Base-by-base conservation (phyloP, 2,797 vertebrate species). In the Ambastaia sidthimunki region DNA sequence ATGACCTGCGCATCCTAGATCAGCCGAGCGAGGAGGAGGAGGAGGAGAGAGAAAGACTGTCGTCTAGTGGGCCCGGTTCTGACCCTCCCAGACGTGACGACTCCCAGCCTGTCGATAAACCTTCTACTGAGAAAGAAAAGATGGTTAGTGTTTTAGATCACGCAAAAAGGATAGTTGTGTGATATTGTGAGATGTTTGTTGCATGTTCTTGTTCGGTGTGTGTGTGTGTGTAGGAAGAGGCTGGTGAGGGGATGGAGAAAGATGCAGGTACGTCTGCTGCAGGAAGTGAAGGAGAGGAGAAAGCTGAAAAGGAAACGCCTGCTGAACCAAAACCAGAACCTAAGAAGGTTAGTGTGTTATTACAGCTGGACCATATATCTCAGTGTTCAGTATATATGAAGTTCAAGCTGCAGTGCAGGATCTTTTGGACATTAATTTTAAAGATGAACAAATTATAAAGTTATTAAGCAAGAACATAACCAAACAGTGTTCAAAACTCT, bases 1-100 rank as follows among this genome's bases (percentile, higher is more conserved):
- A 95, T 1, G 97, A 98, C 75, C 90, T 98, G 76, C 95, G 95
- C 6, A 96, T 97, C 84, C 85, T 98, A 84, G 97, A 98, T 70
- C 90, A 96, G 86, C 91, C 93, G 0, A 78, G 82, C 10, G 96
- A 96, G 88, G 96, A 97, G 47, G n/a, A n/a, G n/a, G 96, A 98
- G 59, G 96, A 97, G 68, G 95, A 95, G 66, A 55, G 93, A 84
- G 89, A 96, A 89, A 91, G 93, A 85, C 66, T 28, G 0, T 65
- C 81, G 0, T 66, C 88, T 3, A 71, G 67, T 3, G 82, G 85
- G 19, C 87, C 81, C 0, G 86, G 74, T 1, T 10, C 87, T 0
- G 96, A 97, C 18, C 85, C 90, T 1, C 82, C 78, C 23, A 96
- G 95, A 88, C 94, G 93, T 71, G 95, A 97, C 13, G 95, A 96